A percentile compares a stretch with the other conserved stretches of the same genome.
phyloP scores from a whole-genome alignment of 2,113 vertebrate species.

The Sorex fumeus region DNA sequence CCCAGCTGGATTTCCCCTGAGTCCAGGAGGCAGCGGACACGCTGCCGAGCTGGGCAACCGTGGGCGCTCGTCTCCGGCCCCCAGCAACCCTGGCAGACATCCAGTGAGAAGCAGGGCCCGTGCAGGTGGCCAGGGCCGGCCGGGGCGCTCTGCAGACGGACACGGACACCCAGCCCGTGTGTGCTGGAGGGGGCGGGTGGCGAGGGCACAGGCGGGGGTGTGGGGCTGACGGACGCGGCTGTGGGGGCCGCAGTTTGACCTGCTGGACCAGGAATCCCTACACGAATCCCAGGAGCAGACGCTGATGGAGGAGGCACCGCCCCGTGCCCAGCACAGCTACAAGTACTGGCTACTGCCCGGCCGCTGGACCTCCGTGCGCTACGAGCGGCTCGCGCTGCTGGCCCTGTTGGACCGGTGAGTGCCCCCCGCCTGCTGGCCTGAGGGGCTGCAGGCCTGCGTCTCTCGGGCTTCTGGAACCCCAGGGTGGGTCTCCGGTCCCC shows the following conservation, averaged over 20 bases:
- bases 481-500: too few relatives aligned
- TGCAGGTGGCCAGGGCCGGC: background rate
- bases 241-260: slow-evolving; percentile 91
- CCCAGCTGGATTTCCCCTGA: background rate
- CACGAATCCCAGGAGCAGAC: slow-evolving; percentile 97
- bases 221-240: slow-evolving; percentile 78
- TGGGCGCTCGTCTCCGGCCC: background rate
- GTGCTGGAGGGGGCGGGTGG: background rate
- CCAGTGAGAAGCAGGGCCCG: rapidly evolving
- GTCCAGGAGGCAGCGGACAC: background rate
- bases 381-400: slow-evolving; percentile 90
- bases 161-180: background rate
- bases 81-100: too few relatives aligned
- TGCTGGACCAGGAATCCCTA: slow-evolving; percentile 94
- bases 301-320: slow-evolving; percentile 94
- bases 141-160: background rate
- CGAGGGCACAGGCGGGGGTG: background rate
- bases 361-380: slow-evolving; percentile 90
- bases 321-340: slow-evolving; percentile 90
- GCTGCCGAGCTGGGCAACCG: background rate
- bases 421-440: too few relatives aligned
- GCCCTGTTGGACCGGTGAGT: slow-evolving; percentile 90
- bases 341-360: slow-evolving; percentile 91
- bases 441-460: background rate
- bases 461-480: too few relatives aligned